These are phyloP conservation scores for Cassiopea xamachana DNA, from an alignment of 30 jellyfish, hydroid and myxozoan genomes.

Conservation along the genomic window DNA sequence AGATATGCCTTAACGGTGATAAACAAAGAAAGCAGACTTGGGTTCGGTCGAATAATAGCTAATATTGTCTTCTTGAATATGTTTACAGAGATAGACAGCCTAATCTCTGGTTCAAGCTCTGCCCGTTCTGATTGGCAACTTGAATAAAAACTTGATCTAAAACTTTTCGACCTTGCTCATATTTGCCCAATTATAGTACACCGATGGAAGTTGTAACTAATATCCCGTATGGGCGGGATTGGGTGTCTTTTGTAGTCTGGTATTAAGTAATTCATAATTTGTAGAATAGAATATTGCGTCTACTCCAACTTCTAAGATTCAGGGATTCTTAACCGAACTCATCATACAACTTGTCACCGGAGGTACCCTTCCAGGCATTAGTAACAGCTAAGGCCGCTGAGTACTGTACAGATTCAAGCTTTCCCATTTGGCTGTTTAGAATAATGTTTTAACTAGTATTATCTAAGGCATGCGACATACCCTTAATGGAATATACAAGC, in stretches of 20 bases:
- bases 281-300: conserved; percentile 56
- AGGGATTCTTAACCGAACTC: conserved; percentile 66
- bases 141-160: conserved; percentile 52
- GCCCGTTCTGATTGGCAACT: conserved; percentile 60
- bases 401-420: conserved; percentile 31
- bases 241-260: conserved; percentile 65
- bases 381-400: conserved; percentile 37
- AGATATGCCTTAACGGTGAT: conserved; percentile 12
- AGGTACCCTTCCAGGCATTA: conserved; percentile 54
- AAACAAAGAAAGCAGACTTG: conserved; percentile 27
- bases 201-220: conserved; percentile 34
- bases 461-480: background rate
- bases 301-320: conserved; percentile 58
- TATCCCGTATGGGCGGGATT: conserved; percentile 27
- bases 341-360: conserved; percentile 43
- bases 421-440: conserved; percentile 41
- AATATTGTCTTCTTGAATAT: conserved; percentile 40
- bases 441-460: background rate
- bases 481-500: background rate
- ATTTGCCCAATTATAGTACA: conserved; percentile 36
- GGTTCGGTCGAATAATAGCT: conserved; percentile 39
- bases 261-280: conserved; percentile 26
- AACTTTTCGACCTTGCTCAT: conserved; percentile 10
- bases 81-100: conserved; percentile 53
- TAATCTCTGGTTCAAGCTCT: conserved; percentile 36